Conservation (phyloP, 2,888 invertebrate species). For the Diarsia rubi region DNA sequence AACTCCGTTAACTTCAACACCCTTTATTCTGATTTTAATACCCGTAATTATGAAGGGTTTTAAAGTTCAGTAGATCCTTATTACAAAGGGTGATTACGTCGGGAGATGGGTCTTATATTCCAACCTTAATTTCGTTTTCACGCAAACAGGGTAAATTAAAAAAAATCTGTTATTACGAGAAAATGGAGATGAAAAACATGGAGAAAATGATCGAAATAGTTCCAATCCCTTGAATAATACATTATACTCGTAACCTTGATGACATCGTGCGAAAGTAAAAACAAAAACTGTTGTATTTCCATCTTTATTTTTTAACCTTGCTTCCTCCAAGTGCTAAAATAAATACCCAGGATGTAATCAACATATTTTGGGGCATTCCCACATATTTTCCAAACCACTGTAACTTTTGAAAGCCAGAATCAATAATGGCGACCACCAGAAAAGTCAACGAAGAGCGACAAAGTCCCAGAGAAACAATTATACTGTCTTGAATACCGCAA, state of each 20-base stretch:
- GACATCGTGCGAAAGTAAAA: not conserved
- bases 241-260: not conserved
- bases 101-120: not conserved
- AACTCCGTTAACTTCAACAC: conserved; percentile 19
- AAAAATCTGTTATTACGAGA: not conserved
- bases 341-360: not conserved
- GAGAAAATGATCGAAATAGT: not conserved
- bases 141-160: not conserved
- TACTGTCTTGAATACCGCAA: no score
- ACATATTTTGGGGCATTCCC: not conserved
- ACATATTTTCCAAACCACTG: no score
- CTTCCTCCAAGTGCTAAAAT: not conserved
- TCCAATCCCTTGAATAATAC: not conserved
- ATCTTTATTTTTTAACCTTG: not conserved
- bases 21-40: conserved; percentile 32
- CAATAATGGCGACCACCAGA: no score
- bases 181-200: not conserved
- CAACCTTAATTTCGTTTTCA: not conserved
- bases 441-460: no score
- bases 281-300: not conserved
- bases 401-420: no score
- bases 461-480: no score
- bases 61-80: conserved; percentile 24
- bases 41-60: conserved; percentile 31
- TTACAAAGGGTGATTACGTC: conserved; percentile 21